phyloP scores from a whole-genome alignment of 2,888 invertebrate genomes.

The Dinocampus coccinellae region DNA sequence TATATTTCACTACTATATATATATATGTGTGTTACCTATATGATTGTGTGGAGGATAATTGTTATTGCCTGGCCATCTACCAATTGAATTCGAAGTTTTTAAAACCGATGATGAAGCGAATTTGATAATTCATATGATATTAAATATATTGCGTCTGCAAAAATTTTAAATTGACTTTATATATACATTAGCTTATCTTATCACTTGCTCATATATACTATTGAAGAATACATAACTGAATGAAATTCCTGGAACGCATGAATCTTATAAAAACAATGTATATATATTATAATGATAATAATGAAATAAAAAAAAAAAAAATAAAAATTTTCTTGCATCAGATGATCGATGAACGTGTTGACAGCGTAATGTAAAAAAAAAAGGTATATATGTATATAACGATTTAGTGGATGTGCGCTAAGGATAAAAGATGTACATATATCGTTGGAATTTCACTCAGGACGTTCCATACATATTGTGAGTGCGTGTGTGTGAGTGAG shows the following conservation, averaged over 20 bases:
- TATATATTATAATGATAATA: no score
- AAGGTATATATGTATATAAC: not conserved
- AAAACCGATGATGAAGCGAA: constrained; percentile 34
- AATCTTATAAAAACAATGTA: not conserved
- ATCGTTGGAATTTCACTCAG: constrained; percentile 25
- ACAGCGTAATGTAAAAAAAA: not conserved
- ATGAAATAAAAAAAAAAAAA: not conserved
- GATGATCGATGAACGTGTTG: constrained; percentile 7
- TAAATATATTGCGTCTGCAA: constrained; percentile 5
- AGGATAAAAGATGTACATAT: not conserved
- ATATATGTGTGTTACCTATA: not conserved
- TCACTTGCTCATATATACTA: not conserved
- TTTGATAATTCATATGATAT: constrained; percentile 17
- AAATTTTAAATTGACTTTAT: constrained; percentile 5
- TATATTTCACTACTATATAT: not conserved
- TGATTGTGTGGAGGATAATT: constrained; percentile 43
- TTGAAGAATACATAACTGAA: not conserved
- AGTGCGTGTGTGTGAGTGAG: constrained; percentile 2
- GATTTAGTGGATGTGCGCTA: not conserved
- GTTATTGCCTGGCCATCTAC: constrained; percentile 37
- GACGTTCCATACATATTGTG: constrained; percentile 24
- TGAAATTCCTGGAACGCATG: not conserved
- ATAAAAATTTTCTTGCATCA: not conserved
- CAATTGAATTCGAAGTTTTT: not conserved
- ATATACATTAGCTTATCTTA: constrained; percentile 4